Evolutionary conservation across 2,888 invertebrate genomes (phyloP), one percentile per base, ranked within the genome.

Genomic region (Epistrophella euchroma): DNA sequence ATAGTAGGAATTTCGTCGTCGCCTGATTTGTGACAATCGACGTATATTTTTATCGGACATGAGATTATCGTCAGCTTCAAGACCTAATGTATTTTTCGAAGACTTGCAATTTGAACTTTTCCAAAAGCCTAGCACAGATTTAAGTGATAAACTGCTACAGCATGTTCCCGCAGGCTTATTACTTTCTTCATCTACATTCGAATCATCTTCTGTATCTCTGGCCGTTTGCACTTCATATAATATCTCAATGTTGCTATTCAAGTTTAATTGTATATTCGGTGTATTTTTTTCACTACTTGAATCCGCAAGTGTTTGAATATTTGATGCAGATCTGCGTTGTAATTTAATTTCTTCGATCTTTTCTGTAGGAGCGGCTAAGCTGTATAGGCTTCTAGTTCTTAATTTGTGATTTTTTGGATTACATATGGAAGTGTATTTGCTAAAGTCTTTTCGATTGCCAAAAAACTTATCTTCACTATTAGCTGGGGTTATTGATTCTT

Each of bases 1-100:
- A 79, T 92, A 92, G 85, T 91, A 92, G 62, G 92, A 92, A 88
- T 91, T 92, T 84, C 92, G 90, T 10, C 92, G 89, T 10, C 91
- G 89, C 71, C 91, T 90, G 45, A 90, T 88, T 88, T 92, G 91
- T 50, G 92, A 91, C 47, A 92, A 80, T 58, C 91, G 91, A n/a
- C 91, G 88, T 58, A 90, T 89, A 60, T 90, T 88, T 43, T 88
- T 88, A 37, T 88, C 83, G 83, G 87, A 83, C 82, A 83, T 87
- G 72, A 78, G 80, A 35, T 73, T 88, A 80, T 58, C 74, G 68
- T 85, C 88, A 22, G 84, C 87, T 60, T 84, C 85, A 88, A 88
- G 66, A 75, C 77, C 76, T 74, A 81, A 78, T 35, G 85, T 78
- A 70, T 52, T 78, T 75, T 75, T 77, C 45, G 85, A 80, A 52